These are phyloP conservation scores for Bicyclus anynana DNA, from an alignment of 1,140 invertebrate genomes.

Conservation along the genomic window DNA sequence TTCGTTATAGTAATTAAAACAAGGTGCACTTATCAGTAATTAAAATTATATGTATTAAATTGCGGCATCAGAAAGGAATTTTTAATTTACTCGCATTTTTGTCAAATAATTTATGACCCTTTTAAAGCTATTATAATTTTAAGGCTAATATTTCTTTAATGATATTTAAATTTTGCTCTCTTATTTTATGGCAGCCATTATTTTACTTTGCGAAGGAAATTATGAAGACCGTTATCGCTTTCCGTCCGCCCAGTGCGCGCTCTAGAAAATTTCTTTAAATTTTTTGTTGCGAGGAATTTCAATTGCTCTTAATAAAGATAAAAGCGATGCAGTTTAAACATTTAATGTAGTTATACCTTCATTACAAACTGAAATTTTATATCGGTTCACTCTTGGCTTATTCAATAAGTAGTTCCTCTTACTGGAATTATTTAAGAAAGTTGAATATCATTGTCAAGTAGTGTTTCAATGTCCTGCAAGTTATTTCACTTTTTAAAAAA, in stretches of 20 bases:
- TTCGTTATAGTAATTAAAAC: too few relatives aligned
- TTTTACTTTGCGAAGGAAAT: not conserved
- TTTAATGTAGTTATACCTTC: not conserved
- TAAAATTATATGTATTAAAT: not conserved
- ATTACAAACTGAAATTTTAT: not conserved
- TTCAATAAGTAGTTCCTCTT: too few relatives aligned
- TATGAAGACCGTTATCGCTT: not conserved
- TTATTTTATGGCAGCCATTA: not conserved
- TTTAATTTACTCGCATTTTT: not conserved
- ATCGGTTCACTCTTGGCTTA: too few relatives aligned
- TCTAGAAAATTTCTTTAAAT: conserved; percentile 1
- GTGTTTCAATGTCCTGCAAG: too few relatives aligned
- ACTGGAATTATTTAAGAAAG: too few relatives aligned
- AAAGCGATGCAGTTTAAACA: not conserved
- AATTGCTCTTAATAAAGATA: not conserved
- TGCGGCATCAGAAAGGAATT: not conserved
- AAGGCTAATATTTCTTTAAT: not conserved
- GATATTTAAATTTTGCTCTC: conserved; percentile 3
- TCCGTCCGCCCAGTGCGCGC: not conserved
- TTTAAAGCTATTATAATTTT: not conserved
- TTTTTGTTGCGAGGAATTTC: not conserved
- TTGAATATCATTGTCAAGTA: too few relatives aligned
- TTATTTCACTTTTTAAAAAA: too few relatives aligned
- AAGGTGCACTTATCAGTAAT: too few relatives aligned
- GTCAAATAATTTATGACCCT: not conserved